Evolutionary conservation across 2,797 vertebrate species (phyloP).

Genomic region (Esox lucius): DNA sequence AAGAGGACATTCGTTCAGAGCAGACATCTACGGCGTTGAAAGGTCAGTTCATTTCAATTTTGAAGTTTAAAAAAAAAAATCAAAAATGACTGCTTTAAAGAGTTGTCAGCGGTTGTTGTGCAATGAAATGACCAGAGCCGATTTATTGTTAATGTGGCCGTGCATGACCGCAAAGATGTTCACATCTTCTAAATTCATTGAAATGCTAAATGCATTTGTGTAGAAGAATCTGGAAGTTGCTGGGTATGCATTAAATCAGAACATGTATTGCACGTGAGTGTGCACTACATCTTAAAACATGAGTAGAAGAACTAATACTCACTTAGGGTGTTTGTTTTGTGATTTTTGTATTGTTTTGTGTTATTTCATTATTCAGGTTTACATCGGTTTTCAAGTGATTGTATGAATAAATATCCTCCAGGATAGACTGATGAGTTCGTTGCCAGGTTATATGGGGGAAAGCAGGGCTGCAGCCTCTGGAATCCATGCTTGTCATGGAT

Average conservation of each 20-base stretch:
- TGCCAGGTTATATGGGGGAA: not conserved
- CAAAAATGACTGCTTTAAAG: not conserved
- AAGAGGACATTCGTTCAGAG: not conserved
- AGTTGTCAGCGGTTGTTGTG: not conserved
- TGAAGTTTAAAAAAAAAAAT: not conserved
- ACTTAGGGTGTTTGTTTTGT: not conserved
- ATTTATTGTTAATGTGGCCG: not conserved
- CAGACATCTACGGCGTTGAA: not conserved
- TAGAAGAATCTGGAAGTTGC: not conserved
- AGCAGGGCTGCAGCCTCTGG: slow-evolving; percentile 21
- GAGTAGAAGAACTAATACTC: not conserved
- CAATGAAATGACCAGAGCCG: not conserved
- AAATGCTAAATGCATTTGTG: not conserved
- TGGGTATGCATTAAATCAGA: not conserved
- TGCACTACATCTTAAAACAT: not conserved
- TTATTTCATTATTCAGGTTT: slow-evolving; percentile 1
- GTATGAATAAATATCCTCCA: slow-evolving; percentile 2
- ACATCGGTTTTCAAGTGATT: not conserved
- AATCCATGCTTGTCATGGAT: not conserved
- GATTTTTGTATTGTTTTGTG: not conserved
- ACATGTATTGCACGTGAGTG: not conserved
- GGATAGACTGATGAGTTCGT: not conserved
- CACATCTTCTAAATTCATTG: not conserved
- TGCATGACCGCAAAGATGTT: not conserved
- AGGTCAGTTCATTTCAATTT: slow-evolving; percentile 1